Evolutionary conservation across 2,113 vertebrate species (phyloP).

Genomic region (Cebus imitator): DNA sequence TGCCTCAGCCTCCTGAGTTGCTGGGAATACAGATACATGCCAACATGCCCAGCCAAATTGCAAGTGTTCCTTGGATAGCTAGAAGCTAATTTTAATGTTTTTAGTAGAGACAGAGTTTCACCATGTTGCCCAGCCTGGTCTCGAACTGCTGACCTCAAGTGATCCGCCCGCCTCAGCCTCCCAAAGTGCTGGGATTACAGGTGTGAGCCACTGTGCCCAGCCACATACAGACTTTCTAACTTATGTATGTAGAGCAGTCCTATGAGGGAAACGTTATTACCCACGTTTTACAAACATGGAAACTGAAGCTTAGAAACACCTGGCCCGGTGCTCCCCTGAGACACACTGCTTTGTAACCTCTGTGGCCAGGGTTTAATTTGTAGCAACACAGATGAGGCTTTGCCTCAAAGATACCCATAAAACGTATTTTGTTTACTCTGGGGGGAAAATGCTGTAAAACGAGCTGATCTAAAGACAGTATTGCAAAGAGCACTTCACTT

Average conservation of each 20-base stretch:
- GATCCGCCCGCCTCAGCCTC: too few relatives aligned
- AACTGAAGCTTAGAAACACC: too few relatives aligned
- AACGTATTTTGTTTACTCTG: slow-evolving; percentile 76
- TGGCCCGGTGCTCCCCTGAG: background rate
- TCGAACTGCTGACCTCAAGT: too few relatives aligned
- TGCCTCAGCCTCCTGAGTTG: too few relatives aligned
- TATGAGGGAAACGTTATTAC: rapidly evolving
- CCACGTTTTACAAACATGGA: background rate
- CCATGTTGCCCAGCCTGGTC: too few relatives aligned
- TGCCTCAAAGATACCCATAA: slow-evolving; percentile 12
- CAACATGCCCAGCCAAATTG: too few relatives aligned
- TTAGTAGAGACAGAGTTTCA: too few relatives aligned
- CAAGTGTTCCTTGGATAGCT: too few relatives aligned
- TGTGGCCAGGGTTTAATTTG: slow-evolving; percentile 63
- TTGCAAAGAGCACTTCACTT: slow-evolving; percentile 78
- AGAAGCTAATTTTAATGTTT: too few relatives aligned
- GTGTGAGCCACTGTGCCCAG: too few relatives aligned
- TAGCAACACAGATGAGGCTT: slow-evolving; percentile 67
- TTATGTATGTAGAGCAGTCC: rapidly evolving
- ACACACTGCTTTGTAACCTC: background rate
- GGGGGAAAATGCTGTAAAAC: slow-evolving; percentile 66
- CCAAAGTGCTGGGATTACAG: too few relatives aligned
- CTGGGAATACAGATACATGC: too few relatives aligned
- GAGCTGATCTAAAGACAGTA: slow-evolving; percentile 63
- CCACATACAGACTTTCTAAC: background rate